Base-by-base conservation (phyloP, 2,113 vertebrate species). In the Eretmodus cyanostictus region DNA sequence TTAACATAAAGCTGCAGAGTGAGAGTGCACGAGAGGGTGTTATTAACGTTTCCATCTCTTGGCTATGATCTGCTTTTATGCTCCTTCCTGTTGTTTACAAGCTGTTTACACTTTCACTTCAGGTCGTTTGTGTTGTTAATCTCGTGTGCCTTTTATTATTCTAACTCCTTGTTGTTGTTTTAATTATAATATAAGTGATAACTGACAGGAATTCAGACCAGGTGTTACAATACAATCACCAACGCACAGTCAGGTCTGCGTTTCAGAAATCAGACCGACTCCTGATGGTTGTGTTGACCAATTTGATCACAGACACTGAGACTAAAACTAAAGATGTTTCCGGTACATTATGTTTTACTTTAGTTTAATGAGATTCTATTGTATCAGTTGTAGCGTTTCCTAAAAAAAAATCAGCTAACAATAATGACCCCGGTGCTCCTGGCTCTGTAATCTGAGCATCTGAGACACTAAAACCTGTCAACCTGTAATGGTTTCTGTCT, bases 261-360 rank as follows among this genome's bases (percentile, higher is more conserved):
- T 42, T 14, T 71, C 66, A 40, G 2, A 42, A 71, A 22, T 66
- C 3, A 68, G 2, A 38, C 34, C 1, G 1, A 2, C 63, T 24
- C 8, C 66, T 42, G n/a, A 42, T 24, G 66, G n/a, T 71, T 24
- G 36, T 24, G 66, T 42, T 4, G 66, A 71, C 38, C 12, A 16
- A 6, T 42, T 16, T 42, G 12, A 71, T 42, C 66, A 71, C 38
- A 71, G 8, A 16, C 12, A 71, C 66, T 2, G n/a, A 40, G 34
- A 40, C 63, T 42, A 6, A 71, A 73, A 17, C 22, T 6, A 27
- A 27, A 73, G 66, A 73, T 6, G 22, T 73, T 27, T 45, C 22
- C 2, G 0, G 0, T 45, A 16, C 1, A 9, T 45, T 45, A 0
- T 45, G 12, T 27, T 73, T 3, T 7, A 45, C 22, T 73, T 45